Evolutionary conservation across 2,888 invertebrate genomes (phyloP).

Genomic region (Ypsolopha scabrella): DNA sequence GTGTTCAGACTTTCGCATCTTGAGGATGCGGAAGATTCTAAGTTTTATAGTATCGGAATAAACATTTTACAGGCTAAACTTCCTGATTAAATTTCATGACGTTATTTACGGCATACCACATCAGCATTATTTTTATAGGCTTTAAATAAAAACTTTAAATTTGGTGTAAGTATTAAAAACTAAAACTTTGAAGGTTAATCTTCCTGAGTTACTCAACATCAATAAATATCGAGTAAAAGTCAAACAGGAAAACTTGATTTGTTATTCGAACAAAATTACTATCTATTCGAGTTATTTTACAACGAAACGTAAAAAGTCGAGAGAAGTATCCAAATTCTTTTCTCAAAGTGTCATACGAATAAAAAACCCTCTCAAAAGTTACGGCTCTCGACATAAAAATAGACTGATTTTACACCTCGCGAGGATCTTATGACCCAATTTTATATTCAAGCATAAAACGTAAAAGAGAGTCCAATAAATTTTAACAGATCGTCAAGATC

Average conservation of each 20-base stretch:
- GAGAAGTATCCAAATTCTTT: conserved; percentile 27
- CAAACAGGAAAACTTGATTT: neutral
- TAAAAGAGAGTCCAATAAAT: conserved; percentile 58
- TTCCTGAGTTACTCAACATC: neutral
- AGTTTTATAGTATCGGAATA: too few species aligned
- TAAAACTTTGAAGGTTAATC: too few species aligned
- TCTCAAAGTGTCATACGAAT: conserved; percentile 46
- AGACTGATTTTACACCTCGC: conserved; percentile 58
- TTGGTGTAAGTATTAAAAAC: too few species aligned
- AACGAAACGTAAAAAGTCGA: conserved; percentile 14
- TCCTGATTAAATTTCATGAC: too few species aligned
- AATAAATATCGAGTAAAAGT: neutral
- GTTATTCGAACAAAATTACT: conserved; percentile 1
- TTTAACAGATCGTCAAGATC: conserved; percentile 30
- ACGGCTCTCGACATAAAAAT: conserved; percentile 54
- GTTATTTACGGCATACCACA: too few species aligned
- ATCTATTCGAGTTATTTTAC: conserved; percentile 1
- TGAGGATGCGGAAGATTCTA: too few species aligned
- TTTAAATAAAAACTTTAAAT: too few species aligned
- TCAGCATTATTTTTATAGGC: too few species aligned
- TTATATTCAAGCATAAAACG: conserved; percentile 53
- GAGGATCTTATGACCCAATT: conserved; percentile 40
- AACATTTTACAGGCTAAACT: too few species aligned
- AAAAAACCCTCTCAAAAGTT: conserved; percentile 53
- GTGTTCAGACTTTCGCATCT: too few species aligned